Percentiles rank a stretch among this genome's conserved stretches.
Conservation (phyloP, 2,797 vertebrate species). For the Balearica regulorum region DNA sequence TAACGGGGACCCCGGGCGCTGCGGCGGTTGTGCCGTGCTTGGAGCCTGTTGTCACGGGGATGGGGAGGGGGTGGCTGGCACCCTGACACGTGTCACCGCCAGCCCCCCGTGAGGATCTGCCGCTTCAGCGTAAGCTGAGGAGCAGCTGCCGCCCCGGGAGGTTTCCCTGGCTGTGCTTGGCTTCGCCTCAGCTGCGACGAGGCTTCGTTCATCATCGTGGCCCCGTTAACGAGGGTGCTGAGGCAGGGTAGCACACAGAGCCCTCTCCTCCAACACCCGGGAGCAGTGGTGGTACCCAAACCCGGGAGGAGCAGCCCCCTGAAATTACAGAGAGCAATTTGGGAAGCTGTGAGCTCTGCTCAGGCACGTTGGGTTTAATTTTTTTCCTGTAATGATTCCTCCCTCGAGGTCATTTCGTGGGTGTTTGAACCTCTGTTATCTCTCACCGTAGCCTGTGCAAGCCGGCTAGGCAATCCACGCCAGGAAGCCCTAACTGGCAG, state of each 20-base stretch:
- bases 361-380: background rate
- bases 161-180: background rate
- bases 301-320: background rate
- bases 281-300: background rate
- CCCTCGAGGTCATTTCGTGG: background rate
- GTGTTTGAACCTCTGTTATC: background rate
- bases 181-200: background rate
- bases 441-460: background rate
- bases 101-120: background rate
- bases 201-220: background rate
- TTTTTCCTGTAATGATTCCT: background rate
- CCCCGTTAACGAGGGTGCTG: background rate
- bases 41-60: background rate
- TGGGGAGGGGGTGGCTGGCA: background rate
- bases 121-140: accelerated
- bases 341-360: background rate
- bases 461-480: background rate
- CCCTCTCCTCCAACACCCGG: no score
- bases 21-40: background rate
- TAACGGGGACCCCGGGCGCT: background rate
- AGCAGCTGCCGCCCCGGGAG: background rate
- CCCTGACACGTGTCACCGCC: background rate
- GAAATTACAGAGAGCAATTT: background rate
- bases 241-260: background rate
- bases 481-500: background rate